Evolutionary conservation across 2,888 invertebrate genomes (phyloP), one percentile per base, ranked within the genome.

Genomic region (Argynnis bischoffii): DNA sequence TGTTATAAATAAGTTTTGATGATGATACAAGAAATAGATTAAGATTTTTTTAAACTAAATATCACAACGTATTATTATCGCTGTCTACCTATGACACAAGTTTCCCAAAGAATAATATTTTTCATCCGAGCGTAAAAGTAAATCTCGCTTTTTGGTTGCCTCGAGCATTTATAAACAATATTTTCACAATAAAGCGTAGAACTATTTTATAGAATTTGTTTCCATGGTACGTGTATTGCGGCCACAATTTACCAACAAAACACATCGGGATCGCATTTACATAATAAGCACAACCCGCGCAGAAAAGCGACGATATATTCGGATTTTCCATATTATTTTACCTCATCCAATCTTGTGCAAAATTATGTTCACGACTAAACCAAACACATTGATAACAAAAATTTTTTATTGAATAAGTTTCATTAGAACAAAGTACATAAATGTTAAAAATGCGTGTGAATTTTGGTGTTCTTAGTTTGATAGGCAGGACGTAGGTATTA

Each of bases 281-380:
- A 88, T 90, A 90, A 89, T 88, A 85, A 84, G 79, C 79, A 77
- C 72, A 75, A 74, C 82, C 83, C 82, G 83, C 81, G 81, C 80
- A 81, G 82, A 82, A 77, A 80, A 78, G 77, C 76, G 74, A 73
- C 77, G 74, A 81, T 81, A 81, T 83, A 85, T 85, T 82, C 85
- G 83, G 84, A 87, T 87, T 88, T 85, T 79, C 80, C 81, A 86
- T 87, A 89, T 87, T 88, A 87, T 85, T 88, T 87, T 82, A 84
- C 85, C 83, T 81, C 80, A 81, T 83, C 82, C 83, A 82, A 85
- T 84, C 75, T 79, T 73, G 75, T 74, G 73, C 72, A 74, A 82
- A 85, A 85, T 87, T 82, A 77, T 81, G 77, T 75, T 71, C 64
- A 74, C 57, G 47, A 53, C 26, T 66, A 78, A 85, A 83, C 79